Evolutionary conservation across 2,888 invertebrate species (phyloP).

Genomic region (Ariolimax columbianus): DNA sequence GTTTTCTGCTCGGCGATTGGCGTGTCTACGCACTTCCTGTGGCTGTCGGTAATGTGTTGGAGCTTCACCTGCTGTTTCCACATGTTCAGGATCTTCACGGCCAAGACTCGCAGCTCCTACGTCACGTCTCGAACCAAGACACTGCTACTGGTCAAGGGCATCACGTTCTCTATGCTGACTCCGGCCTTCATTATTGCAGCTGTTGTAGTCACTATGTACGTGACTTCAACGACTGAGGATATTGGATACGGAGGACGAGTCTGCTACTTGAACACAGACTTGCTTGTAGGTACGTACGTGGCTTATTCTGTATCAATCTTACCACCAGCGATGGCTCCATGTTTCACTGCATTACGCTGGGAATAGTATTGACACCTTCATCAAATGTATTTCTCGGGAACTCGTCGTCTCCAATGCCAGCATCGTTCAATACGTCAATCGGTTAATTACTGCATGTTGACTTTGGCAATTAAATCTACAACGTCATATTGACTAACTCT

Average conservation of each 20-base stretch:
- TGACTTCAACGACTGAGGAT: neutral
- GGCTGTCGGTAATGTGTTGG: slow-evolving; percentile 37
- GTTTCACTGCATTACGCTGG: too few relatives aligned
- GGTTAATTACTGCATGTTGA: too few relatives aligned
- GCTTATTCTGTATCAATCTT: neutral
- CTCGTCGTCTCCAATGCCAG: too few relatives aligned
- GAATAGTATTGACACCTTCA: too few relatives aligned
- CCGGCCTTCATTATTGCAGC: slow-evolving; percentile 17
- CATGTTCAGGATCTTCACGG: slow-evolving; percentile 34
- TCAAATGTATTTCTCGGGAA: too few relatives aligned
- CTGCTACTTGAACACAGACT: slow-evolving; percentile 2
- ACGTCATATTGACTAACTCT: too few relatives aligned
- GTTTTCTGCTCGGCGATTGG: slow-evolving; percentile 15
- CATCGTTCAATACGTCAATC: too few relatives aligned
- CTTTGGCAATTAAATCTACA: too few relatives aligned
- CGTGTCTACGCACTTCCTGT: slow-evolving; percentile 32
- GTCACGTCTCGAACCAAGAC: neutral
- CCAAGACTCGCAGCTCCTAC: neutral
- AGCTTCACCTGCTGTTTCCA: slow-evolving; percentile 36
- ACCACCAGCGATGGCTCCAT: too few relatives aligned
- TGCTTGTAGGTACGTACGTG: slow-evolving; percentile 22
- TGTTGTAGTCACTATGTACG: neutral
- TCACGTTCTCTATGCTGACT: neutral
- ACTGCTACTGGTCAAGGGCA: neutral
- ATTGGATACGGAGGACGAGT: slow-evolving; percentile 24